These are phyloP conservation scores for Camelus bactrianus DNA, from an alignment of 2,113 vertebrate genomes.

Conservation along the genomic window DNA sequence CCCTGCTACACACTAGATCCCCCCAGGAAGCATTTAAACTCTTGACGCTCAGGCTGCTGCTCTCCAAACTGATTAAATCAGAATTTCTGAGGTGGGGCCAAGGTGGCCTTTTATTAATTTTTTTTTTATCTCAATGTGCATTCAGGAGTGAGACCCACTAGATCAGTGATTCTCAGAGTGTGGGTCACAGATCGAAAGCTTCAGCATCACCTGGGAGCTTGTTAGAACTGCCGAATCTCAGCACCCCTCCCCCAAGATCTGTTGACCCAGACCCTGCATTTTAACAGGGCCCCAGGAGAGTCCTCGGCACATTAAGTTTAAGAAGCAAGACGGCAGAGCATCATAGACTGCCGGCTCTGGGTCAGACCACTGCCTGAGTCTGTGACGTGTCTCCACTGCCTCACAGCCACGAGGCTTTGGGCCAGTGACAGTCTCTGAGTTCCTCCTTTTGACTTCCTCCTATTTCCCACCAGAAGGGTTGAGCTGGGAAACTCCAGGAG, in stretches of 20 bases:
- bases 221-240: not conserved
- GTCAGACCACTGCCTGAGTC: not conserved
- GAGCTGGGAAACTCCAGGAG: not conserved
- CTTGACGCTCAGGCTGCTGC: not conserved
- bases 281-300: not conserved
- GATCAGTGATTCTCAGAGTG: not conserved
- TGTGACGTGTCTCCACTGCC: not conserved
- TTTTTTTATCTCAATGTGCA: not conserved
- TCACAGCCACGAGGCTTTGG: not conserved
- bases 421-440: not conserved
- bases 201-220: not conserved
- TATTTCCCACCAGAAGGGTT: fast-evolving
- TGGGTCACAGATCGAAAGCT: not conserved
- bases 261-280: not conserved
- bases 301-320: not conserved
- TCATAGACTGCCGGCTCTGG: not conserved
- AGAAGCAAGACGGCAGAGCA: not conserved
- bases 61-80: not conserved
- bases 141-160: not conserved
- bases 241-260: not conserved
- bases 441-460: not conserved
- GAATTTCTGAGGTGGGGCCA: not conserved
- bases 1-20: not conserved
- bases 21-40: not conserved
- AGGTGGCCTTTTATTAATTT: not conserved